phyloP scores from a whole-genome alignment of 1,140 invertebrate genomes.

The Megalopta genalis region DNA sequence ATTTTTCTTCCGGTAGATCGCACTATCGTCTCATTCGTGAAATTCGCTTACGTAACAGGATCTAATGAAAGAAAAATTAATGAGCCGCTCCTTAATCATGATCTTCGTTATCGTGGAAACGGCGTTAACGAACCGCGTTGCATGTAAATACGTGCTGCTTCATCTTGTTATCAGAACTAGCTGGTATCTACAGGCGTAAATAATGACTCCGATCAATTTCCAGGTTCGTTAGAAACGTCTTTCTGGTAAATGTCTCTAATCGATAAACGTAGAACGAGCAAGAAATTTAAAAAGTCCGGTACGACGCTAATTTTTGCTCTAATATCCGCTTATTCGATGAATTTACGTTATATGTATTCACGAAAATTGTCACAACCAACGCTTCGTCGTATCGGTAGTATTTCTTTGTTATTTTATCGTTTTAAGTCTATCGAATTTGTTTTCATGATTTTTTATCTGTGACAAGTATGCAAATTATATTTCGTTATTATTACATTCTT shows the following conservation, averaged over 20 bases:
- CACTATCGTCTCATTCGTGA: not conserved
- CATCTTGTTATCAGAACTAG: conserved; percentile 5
- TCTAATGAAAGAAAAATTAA: conserved; percentile 37
- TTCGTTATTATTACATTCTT: too few species aligned
- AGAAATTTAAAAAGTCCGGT: not conserved
- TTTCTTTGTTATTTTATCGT: too few species aligned
- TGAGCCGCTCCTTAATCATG: conserved; percentile 34
- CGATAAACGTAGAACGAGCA: not conserved
- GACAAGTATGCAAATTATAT: too few species aligned
- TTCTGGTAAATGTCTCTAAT: not conserved
- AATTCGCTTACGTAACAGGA: conserved; percentile 10
- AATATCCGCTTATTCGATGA: not conserved
- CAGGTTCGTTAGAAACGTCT: conserved; percentile 12
- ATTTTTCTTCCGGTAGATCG: not conserved
- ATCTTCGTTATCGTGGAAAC: conserved; percentile 19
- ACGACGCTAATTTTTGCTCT: not conserved
- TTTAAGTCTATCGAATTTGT: too few species aligned
- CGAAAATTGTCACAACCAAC: too few species aligned
- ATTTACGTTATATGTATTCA: too few species aligned
- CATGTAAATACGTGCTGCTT: conserved; percentile 26
- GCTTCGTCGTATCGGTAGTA: too few species aligned
- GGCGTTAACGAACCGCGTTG: conserved; percentile 21
- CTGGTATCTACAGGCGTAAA: conserved; percentile 9
- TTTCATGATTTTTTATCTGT: too few species aligned
- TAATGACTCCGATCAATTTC: conserved; percentile 39